phyloP scores from a whole-genome alignment of 2,113 vertebrate genomes.

The Lipotes vexillifer region DNA sequence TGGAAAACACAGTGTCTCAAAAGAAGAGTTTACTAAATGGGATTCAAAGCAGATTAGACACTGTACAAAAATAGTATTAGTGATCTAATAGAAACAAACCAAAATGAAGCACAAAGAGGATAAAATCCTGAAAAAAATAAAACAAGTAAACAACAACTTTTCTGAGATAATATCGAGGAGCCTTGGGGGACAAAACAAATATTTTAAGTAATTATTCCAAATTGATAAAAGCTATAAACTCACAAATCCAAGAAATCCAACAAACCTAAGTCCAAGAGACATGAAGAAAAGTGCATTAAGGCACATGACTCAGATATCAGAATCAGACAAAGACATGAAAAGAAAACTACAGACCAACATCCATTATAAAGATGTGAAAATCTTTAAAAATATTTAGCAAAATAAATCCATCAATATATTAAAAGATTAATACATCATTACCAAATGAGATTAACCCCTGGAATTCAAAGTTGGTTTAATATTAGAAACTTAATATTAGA shows the following conservation, averaged over 20 bases:
- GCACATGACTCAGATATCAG: not conserved
- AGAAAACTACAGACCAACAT: not conserved
- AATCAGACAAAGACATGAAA: not conserved
- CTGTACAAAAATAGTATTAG: not conserved
- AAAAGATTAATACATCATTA: too few species aligned
- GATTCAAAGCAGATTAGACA: not conserved
- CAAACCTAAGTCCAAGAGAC: not conserved
- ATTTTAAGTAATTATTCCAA: not conserved
- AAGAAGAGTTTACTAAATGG: not conserved
- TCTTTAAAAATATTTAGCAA: not conserved
- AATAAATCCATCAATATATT: not conserved
- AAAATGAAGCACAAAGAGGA: not conserved
- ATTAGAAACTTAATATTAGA: not conserved
- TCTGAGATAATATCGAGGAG: rapidly evolving
- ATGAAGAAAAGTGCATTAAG: too few species aligned
- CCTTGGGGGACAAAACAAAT: not conserved
- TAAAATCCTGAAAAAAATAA: not conserved
- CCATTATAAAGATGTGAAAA: not conserved
- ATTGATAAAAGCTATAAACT: not conserved
- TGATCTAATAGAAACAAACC: rapidly evolving
- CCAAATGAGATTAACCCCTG: not conserved
- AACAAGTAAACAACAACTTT: not conserved
- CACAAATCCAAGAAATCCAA: not conserved
- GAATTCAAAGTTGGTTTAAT: not conserved
- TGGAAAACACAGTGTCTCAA: not conserved